Conservation (phyloP, 2,113 vertebrate species). For the Orycteropus afer region DNA sequence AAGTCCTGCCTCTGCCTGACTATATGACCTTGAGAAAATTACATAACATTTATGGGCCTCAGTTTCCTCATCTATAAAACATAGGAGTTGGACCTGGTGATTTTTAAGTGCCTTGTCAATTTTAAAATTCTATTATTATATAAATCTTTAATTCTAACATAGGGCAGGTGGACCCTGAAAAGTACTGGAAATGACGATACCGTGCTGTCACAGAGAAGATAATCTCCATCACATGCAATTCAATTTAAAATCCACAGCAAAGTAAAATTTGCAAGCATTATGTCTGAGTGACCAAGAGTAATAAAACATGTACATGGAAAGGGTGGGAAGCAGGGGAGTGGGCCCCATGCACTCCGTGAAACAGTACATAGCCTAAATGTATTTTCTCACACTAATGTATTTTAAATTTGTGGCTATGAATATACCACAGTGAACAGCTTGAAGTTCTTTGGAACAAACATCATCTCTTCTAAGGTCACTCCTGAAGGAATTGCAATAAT, state of each 20-base stretch:
- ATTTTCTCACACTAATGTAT: constrained; percentile 73
- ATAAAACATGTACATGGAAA: constrained; percentile 8
- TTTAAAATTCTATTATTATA: constrained; percentile 76
- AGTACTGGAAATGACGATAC: constrained; percentile 26
- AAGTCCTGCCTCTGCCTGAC: not conserved
- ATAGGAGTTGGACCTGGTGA: constrained; percentile 31
- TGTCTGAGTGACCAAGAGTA: constrained; percentile 55
- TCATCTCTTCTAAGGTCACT: constrained; percentile 77
- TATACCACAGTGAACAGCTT: constrained; percentile 79
- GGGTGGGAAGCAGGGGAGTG: constrained; percentile 3
- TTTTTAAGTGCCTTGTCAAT: constrained; percentile 58
- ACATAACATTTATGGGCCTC: constrained; percentile 47
- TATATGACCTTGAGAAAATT: constrained; percentile 51
- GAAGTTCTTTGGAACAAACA: constrained; percentile 81
- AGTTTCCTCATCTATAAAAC: constrained; percentile 74
- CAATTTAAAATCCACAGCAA: constrained; percentile 59
- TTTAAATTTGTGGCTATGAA: constrained; percentile 74
- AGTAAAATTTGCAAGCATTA: constrained; percentile 35
- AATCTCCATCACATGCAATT: constrained; percentile 49
- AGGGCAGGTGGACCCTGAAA: constrained; percentile 44
- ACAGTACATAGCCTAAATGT: constrained; percentile 49
- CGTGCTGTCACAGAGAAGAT: constrained; percentile 49
- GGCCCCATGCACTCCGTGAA: constrained; percentile 28
- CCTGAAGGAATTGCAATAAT: constrained; percentile 79
- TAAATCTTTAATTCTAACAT: constrained; percentile 72